Evolutionary conservation across 1,140 invertebrate genomes (phyloP).

Genomic region (Scylla paramamosain): DNA sequence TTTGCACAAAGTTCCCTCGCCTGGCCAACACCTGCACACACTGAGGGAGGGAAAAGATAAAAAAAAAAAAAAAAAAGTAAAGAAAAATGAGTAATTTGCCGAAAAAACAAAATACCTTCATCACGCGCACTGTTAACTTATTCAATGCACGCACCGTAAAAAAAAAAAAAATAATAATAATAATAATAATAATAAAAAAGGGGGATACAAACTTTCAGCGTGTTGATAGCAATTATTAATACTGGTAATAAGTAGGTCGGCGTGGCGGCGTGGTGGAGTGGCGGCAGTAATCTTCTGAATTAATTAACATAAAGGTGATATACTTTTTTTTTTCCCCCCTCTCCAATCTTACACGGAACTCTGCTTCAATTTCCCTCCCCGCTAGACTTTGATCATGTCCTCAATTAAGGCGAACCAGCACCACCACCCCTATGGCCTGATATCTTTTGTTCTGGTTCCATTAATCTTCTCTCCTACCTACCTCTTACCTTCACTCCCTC

Average conservation of each 20-base stretch:
- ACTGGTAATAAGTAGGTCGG: not conserved
- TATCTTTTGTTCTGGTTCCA: constrained; percentile 13
- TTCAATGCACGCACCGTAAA: not conserved
- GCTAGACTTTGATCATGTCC: not conserved
- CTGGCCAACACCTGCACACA: too few relatives aligned
- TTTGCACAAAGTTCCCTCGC: too few relatives aligned
- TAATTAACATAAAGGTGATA: constrained; percentile 5
- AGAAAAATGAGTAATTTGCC: too few relatives aligned
- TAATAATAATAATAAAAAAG: not conserved
- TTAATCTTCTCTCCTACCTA: not conserved
- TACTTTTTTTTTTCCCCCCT: not conserved
- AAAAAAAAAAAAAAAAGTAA: too few relatives aligned
- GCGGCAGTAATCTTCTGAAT: not conserved
- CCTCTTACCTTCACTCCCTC: not conserved
- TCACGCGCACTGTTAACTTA: too few relatives aligned
- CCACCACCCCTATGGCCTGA: not conserved
- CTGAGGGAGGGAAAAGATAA: too few relatives aligned
- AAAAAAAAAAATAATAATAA: too few relatives aligned
- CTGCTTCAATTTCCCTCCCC: not conserved
- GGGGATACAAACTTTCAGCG: not conserved
- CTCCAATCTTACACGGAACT: not conserved
- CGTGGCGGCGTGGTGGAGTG: not conserved
- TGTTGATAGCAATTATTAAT: not conserved
- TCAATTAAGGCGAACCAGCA: not conserved
- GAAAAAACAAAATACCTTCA: too few relatives aligned